Evolutionary conservation across 2,113 vertebrate species (phyloP).

Genomic region (Tor tambroides): DNA sequence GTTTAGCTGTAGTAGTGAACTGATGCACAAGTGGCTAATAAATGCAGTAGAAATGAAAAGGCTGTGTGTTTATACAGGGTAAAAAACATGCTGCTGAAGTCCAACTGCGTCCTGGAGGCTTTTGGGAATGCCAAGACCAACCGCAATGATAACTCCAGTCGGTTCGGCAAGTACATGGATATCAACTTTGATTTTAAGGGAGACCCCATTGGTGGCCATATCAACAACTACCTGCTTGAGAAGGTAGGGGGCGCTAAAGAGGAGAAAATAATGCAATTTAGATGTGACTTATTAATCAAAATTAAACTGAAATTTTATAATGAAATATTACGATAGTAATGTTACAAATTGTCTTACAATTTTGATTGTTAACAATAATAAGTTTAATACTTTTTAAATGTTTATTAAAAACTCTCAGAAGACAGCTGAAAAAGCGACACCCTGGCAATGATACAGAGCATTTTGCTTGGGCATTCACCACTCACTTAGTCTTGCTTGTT

Average conservation of each 20-base stretch:
- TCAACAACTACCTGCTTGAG: slow-evolving; percentile 96
- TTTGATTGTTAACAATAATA: no score
- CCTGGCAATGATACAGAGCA: not conserved
- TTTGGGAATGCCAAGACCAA: slow-evolving; percentile 99
- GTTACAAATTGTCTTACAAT: no score
- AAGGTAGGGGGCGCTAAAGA: slow-evolving; percentile 79
- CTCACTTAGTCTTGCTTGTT: not conserved
- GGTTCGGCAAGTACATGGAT: slow-evolving; percentile 99
- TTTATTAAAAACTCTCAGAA: not conserved
- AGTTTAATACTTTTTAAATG: no score
- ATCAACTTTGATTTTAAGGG: slow-evolving; percentile 99
- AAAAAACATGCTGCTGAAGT: slow-evolving; percentile 97
- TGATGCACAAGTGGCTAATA: slow-evolving; percentile 14
- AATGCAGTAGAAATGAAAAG: slow-evolving; percentile 36
- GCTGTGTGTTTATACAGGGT: slow-evolving; percentile 78
- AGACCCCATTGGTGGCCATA: slow-evolving; percentile 96
- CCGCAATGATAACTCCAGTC: slow-evolving; percentile 98
- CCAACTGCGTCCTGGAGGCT: slow-evolving; percentile 96
- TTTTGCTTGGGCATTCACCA: not conserved
- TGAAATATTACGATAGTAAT: not conserved
- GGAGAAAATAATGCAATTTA: not conserved
- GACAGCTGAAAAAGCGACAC: not conserved
- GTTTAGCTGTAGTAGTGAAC: not conserved
- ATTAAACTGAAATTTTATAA: not conserved
- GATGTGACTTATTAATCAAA: no score